These are phyloP conservation scores for Scolopax mira DNA, from an alignment of 2,113 vertebrate species.

Conservation along the genomic window DNA sequence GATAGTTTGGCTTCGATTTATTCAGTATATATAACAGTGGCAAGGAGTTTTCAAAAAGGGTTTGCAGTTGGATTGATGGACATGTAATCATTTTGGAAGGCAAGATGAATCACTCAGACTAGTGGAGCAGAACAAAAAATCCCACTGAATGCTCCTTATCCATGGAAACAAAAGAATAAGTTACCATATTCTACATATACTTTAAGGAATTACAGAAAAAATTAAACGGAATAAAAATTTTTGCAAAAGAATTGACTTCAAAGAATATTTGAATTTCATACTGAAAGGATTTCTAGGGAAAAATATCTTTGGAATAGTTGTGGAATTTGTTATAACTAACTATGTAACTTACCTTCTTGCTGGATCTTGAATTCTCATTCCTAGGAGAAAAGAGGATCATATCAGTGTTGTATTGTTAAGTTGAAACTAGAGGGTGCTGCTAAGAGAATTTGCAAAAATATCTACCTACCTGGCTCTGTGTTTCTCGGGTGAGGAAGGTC, in stretches of 20 bases:
- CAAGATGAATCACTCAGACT: constrained; percentile 1
- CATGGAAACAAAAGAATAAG: constrained; percentile 5
- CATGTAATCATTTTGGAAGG: constrained; percentile 2
- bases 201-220: neutral
- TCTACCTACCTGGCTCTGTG: constrained; percentile 17
- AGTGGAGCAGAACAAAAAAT: neutral
- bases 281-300: neutral
- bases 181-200: neutral
- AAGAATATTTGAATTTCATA: neutral
- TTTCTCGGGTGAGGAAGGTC: neutral
- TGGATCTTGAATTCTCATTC: neutral
- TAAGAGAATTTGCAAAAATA: neutral
- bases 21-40: neutral
- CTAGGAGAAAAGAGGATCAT: constrained; percentile 40
- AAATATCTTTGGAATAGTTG: neutral
- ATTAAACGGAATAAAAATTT: neutral
- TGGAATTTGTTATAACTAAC: neutral
- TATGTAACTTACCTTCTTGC: neutral
- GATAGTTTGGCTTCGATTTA: neutral
- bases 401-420: neutral
- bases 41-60: neutral
- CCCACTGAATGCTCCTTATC: neutral
- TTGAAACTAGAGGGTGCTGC: neutral
- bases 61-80: constrained; percentile 8
- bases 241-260: neutral